Evolutionary conservation across 2,797 vertebrate species (phyloP).

Genomic region (Enteromius paludinosus): DNA sequence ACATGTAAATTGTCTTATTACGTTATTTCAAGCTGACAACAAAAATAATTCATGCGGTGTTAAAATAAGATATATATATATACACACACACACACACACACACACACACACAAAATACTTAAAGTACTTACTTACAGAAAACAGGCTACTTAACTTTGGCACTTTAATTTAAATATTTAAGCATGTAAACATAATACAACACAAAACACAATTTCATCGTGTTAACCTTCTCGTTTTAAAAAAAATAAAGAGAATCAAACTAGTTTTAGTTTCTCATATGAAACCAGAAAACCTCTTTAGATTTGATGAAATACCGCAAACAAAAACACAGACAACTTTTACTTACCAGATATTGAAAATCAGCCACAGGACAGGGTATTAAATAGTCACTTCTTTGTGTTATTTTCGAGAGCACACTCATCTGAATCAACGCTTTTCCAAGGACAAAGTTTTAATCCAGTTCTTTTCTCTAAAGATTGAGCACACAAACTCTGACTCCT

Average conservation of each 20-base stretch:
- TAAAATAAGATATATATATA: no score
- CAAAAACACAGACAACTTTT: constrained; percentile 10
- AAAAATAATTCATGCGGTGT: not conserved
- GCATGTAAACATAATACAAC: not conserved
- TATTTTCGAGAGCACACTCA: not conserved
- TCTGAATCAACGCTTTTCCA: not conserved
- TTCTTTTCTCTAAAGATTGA: not conserved
- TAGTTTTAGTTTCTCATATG: not conserved
- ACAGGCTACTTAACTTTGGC: not conserved
- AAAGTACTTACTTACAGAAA: no score
- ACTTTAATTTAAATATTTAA: not conserved
- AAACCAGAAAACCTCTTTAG: not conserved
- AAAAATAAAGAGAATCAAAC: not conserved
- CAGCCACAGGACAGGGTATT: not conserved
- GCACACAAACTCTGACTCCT: not conserved
- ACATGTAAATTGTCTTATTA: not conserved
- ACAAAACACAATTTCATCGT: not conserved
- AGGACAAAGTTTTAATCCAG: constrained; percentile 15
- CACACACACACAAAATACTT: no score
- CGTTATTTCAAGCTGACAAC: not conserved
- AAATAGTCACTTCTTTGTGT: not conserved
- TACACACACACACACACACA: no score
- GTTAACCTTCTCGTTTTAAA: not conserved
- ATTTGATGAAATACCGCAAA: not conserved
- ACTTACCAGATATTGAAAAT: constrained; percentile 34